Evolutionary conservation across 2,797 vertebrate species (phyloP).

Genomic region (Saxicola maurus): DNA sequence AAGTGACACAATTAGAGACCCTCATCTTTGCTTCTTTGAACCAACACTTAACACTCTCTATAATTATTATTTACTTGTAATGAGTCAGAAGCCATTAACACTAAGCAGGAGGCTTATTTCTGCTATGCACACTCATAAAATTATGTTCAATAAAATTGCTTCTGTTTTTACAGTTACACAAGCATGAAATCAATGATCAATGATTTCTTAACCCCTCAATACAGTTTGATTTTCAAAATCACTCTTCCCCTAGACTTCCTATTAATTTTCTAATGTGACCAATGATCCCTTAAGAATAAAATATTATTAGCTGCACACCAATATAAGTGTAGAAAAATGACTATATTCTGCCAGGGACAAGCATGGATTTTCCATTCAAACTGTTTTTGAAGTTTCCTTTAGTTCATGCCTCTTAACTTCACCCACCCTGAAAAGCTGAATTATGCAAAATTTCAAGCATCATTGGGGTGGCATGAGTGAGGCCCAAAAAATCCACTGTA

Average conservation of each 20-base stretch:
- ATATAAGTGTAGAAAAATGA: not conserved
- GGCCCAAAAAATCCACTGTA: not conserved
- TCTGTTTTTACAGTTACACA: constrained; percentile 1
- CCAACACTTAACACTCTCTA: not conserved
- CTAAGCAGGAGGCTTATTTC: constrained; percentile 6
- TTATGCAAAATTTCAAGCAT: not conserved
- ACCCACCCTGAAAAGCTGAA: not conserved
- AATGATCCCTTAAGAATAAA: constrained; percentile 7
- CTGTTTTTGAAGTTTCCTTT: not conserved
- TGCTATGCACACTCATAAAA: not conserved
- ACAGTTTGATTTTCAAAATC: constrained; percentile 8
- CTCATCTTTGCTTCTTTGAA: not conserved
- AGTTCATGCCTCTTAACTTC: not conserved
- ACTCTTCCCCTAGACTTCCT: not conserved
- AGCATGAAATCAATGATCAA: constrained; percentile 21
- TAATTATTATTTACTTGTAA: constrained; percentile 21
- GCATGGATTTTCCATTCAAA: not conserved
- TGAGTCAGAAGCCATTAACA: not conserved
- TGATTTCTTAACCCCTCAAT: constrained; percentile 24
- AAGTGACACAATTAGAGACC: not conserved
- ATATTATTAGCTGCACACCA: not conserved
- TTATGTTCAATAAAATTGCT: not conserved
- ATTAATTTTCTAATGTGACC: not conserved
- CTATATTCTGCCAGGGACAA: not conserved
- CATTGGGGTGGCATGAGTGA: not conserved